These are phyloP conservation scores for Keiferia lycopersicella DNA, from an alignment of 2,888 invertebrate genomes.

Conservation along the genomic window DNA sequence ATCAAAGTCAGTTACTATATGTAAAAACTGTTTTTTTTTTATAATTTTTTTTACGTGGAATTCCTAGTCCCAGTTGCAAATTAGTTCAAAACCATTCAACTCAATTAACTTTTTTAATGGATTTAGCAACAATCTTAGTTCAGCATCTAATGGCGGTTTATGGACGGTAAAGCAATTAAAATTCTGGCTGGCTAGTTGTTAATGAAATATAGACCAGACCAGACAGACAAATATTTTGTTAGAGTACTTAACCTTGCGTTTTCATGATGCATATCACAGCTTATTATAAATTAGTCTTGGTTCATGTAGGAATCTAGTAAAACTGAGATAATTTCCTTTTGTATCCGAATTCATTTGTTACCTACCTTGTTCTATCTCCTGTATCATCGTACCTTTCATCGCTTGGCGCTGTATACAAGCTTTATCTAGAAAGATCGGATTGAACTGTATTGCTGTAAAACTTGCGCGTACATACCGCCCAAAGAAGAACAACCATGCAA, in stretches of 20 bases:
- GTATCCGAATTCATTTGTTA: too few species aligned
- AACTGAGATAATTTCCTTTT: too few species aligned
- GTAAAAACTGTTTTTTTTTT: too few species aligned
- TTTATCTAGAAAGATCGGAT: too few species aligned
- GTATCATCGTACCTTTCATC: too few species aligned
- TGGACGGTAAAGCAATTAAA: conserved; percentile 23
- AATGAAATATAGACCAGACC: conserved; percentile 6
- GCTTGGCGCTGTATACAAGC: too few species aligned
- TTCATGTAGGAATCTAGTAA: background rate
- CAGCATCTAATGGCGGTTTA: conserved; percentile 2
- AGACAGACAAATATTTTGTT: conserved; percentile 1
- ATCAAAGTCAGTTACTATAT: background rate
- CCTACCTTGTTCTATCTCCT: too few species aligned
- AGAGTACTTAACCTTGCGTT: background rate
- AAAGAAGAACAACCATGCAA: too few species aligned
- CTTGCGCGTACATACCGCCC: too few species aligned
- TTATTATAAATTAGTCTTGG: background rate
- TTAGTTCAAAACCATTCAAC: background rate
- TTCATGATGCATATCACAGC: background rate
- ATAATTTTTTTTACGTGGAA: background rate
- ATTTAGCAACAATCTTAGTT: background rate
- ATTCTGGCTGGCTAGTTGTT: background rate
- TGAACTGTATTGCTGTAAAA: too few species aligned
- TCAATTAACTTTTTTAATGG: background rate
- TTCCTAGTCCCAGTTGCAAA: background rate